Percentiles rank a stretch among this genome's conserved stretches.
Evolutionary conservation across 2,797 vertebrate genomes (phyloP).

Genomic region (Babyrousa celebensis): DNA sequence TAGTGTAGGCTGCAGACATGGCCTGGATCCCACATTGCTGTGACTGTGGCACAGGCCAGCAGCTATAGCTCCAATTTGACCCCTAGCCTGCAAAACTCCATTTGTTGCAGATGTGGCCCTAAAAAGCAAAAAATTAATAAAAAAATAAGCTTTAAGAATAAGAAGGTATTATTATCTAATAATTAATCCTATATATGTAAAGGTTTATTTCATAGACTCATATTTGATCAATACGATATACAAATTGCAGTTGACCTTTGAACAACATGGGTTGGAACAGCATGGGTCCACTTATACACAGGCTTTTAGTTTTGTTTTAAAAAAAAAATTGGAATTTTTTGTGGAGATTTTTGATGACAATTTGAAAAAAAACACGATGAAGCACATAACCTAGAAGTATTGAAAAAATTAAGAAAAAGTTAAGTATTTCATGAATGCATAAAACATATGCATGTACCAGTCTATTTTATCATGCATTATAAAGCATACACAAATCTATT

Average conservation of each 20-base stretch:
- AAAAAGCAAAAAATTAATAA: too few relatives aligned
- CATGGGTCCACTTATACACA: background rate
- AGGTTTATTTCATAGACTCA: background rate
- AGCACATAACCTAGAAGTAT: background rate
- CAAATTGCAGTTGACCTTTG: background rate
- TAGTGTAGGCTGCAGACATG: too few relatives aligned
- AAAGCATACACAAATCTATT: background rate
- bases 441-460: too few relatives aligned
- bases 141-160: too few relatives aligned
- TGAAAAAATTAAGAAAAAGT: background rate
- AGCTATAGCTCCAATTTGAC: too few relatives aligned
- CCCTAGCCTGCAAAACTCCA: too few relatives aligned
- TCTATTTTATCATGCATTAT: background rate
- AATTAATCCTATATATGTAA: background rate
- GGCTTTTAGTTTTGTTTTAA: background rate
- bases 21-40: too few relatives aligned
- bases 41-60: too few relatives aligned
- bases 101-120: too few relatives aligned
- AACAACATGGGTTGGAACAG: background rate
- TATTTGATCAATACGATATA: slow-evolving; percentile 38
- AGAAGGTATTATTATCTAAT: background rate
- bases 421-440: background rate
- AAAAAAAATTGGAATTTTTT: background rate
- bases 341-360: background rate
- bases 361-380: background rate